A percentile compares a stretch with the other conserved stretches of the same genome.
phyloP scores from a whole-genome alignment of 2,888 invertebrate genomes.

The Phania funesta region DNA sequence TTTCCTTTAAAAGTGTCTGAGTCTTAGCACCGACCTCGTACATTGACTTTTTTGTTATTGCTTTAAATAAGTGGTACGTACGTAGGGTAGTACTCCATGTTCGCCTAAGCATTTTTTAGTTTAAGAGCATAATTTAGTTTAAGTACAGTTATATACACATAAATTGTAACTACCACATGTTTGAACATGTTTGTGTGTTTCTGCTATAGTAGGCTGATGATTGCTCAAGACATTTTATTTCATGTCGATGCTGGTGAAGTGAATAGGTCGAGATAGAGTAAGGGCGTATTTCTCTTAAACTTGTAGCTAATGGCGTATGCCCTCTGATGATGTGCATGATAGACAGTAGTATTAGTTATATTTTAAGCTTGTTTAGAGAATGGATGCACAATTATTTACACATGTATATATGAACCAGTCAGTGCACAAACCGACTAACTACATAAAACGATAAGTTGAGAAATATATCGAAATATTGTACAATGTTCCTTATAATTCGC shows the following conservation, averaged over 20 bases:
- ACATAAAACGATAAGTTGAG: no score
- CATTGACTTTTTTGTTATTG: not conserved
- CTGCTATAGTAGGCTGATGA: not conserved
- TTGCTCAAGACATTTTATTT: constrained; percentile 19
- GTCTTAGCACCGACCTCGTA: not conserved
- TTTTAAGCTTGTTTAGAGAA: not conserved
- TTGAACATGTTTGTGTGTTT: not conserved
- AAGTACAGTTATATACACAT: constrained; percentile 20
- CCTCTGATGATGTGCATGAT: not conserved
- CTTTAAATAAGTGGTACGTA: not conserved
- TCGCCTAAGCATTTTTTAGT: constrained; percentile 46
- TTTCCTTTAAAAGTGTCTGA: no score
- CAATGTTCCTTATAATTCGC: no score
- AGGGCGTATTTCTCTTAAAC: not conserved
- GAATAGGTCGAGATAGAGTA: not conserved
- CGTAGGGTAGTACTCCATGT: constrained; percentile 1
- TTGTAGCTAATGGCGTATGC: not conserved
- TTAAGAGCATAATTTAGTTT: constrained; percentile 55
- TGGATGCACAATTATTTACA: no score
- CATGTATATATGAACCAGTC: no score
- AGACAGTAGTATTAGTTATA: not conserved
- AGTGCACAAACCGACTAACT: no score
- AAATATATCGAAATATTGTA: no score
- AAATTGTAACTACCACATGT: not conserved
- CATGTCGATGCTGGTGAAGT: not conserved